These are phyloP conservation scores for Hanleya hanleyi DNA, from an alignment of 2,888 invertebrate species.

Conservation along the genomic window DNA sequence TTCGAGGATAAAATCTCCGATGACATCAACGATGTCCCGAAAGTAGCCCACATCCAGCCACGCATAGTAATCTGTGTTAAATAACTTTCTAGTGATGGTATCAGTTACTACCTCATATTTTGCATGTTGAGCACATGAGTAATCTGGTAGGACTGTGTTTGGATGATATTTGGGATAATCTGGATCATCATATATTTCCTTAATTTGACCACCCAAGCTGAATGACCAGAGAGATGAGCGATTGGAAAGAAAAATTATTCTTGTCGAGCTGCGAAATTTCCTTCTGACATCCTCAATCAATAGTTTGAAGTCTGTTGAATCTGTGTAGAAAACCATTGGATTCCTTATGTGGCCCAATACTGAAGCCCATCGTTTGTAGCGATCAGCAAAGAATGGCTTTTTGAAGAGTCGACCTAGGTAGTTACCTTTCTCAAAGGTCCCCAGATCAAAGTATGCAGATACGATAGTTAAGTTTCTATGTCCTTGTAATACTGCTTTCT, in stretches of 20 bases:
- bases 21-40: background rate
- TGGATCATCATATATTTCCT: constrained; percentile 6
- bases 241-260: background rate
- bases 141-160: constrained; percentile 22
- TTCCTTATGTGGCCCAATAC: background rate
- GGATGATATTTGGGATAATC: constrained; percentile 23
- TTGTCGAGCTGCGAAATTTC: background rate
- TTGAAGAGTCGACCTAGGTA: background rate
- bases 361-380: background rate
- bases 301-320: background rate
- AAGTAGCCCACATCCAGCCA: constrained; percentile 33
- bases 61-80: constrained; percentile 15
- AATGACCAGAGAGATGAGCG: constrained; percentile 24
- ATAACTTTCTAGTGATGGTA: constrained; percentile 8
- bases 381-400: background rate
- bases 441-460: constrained; percentile 8
- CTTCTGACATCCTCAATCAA: background rate
- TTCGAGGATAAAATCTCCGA: background rate
- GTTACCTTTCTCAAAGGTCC: constrained; percentile 3
- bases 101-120: constrained; percentile 21
- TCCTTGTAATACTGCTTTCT: too few relatives aligned
- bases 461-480: constrained; percentile 10
- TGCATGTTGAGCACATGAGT: constrained; percentile 17
- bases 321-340: constrained; percentile 1
- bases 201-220: constrained; percentile 11